Conservation (phyloP, 2,113 vertebrate genomes). For the Nansenia antarctica region DNA sequence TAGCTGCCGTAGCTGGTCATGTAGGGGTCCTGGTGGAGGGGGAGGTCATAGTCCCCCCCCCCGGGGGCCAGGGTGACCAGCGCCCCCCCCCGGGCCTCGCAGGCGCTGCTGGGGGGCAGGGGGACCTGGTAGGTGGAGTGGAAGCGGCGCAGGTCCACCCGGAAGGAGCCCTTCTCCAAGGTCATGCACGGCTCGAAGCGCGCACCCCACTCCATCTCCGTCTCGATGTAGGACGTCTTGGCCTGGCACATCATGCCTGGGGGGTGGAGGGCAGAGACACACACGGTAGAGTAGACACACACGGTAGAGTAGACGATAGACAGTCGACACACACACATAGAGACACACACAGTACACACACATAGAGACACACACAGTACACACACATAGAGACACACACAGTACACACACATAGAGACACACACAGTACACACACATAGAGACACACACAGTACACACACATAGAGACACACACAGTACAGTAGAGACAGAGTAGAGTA, state of each 20-base stretch:
- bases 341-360: no score
- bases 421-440: no score
- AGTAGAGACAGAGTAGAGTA: no score
- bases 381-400: no score
- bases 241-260: constrained; percentile 53
- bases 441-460: no score
- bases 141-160: constrained; percentile 51
- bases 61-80: constrained; percentile 27
- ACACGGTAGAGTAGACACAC: no score
- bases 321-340: background rate
- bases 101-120: constrained; percentile 48
- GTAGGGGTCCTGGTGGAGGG: constrained; percentile 19
- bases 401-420: no score
- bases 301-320: background rate
- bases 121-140: constrained; percentile 55
- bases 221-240: constrained; percentile 47
- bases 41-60: constrained; percentile 13
- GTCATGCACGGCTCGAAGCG: constrained; percentile 56
- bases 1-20: constrained; percentile 11
- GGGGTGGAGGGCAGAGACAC: background rate
- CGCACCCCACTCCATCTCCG: constrained; percentile 44
- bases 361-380: no score
- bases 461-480: no score
- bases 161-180: constrained; percentile 45
- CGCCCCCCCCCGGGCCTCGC: constrained; percentile 28